Conservation (phyloP, 2,113 vertebrate species). For the Labrus mixtus region DNA sequence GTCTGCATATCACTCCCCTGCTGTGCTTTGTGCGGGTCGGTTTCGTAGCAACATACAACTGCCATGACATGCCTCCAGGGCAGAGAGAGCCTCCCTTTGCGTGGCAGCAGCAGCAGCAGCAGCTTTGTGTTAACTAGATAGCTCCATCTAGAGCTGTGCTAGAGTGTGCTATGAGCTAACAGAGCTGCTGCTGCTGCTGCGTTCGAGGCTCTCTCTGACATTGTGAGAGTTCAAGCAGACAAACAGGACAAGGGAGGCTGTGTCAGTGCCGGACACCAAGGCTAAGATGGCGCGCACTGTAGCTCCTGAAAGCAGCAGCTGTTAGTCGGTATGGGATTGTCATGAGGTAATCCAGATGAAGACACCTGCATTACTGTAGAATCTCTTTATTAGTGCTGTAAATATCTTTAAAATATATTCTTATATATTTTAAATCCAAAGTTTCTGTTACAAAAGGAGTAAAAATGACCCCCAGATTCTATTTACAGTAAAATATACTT, state of each 20-base stretch:
- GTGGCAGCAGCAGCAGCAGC: constrained; percentile 50
- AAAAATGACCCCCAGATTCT: constrained; percentile 78
- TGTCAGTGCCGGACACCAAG: constrained; percentile 16
- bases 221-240: constrained; percentile 63
- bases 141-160: constrained; percentile 24
- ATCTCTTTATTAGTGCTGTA: constrained; percentile 61
- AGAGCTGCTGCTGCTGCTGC: constrained; percentile 32
- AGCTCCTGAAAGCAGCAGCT: constrained; percentile 69
- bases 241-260: constrained; percentile 18
- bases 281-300: constrained; percentile 24
- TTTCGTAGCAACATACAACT: constrained; percentile 78
- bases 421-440: constrained; percentile 74
- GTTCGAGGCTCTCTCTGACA: constrained; percentile 17
- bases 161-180: constrained; percentile 21
- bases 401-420: constrained; percentile 72
- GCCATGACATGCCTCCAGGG: constrained; percentile 63
- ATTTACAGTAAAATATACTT: constrained; percentile 86
- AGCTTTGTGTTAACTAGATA: constrained; percentile 9
- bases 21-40: constrained; percentile 78
- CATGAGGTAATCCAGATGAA: constrained; percentile 56
- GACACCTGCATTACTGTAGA: constrained; percentile 61
- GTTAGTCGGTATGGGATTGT: constrained; percentile 38
- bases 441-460: constrained; percentile 81
- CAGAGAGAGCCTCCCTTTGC: constrained; percentile 43
- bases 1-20: constrained; percentile 81